Evolutionary conservation across 2,797 vertebrate genomes (phyloP).

Genomic region (Erethizon dorsatum): DNA sequence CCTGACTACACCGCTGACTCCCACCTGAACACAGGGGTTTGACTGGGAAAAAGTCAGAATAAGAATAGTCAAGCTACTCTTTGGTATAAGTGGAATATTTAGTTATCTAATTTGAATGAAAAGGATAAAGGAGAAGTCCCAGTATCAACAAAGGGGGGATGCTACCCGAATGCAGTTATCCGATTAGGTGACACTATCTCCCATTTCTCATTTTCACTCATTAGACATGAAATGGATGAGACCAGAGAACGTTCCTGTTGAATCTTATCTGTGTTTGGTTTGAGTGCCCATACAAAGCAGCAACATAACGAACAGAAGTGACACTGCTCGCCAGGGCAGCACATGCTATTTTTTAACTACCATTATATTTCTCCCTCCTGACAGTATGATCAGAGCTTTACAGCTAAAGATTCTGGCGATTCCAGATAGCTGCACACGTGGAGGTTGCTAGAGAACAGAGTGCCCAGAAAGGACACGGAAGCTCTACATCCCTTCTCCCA

Average conservation of each 20-base stretch:
- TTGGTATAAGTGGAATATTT: background rate
- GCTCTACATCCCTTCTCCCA: background rate
- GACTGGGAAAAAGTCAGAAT: background rate
- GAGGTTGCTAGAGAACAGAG: background rate
- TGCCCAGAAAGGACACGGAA: background rate
- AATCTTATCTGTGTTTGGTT: conserved; percentile 1
- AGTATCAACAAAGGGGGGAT: background rate
- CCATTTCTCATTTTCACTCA: background rate
- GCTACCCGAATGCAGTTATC: conserved; percentile 12
- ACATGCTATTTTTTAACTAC: background rate
- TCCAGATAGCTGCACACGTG: background rate
- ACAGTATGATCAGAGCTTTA: background rate
- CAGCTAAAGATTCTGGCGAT: background rate
- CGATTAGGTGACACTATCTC: background rate
- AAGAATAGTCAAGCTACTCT: conserved; percentile 14
- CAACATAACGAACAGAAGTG: background rate
- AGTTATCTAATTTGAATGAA: conserved; percentile 31
- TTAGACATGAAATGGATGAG: conserved; percentile 54
- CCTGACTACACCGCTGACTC: background rate
- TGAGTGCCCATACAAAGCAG: background rate
- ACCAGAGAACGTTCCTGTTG: conserved; percentile 2
- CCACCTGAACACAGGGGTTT: background rate
- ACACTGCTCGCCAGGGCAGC: background rate
- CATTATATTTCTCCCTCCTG: background rate
- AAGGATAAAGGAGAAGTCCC: background rate